Base-by-base conservation (phyloP, 2,113 vertebrate genomes). In the Podarcis cretensis region DNA sequence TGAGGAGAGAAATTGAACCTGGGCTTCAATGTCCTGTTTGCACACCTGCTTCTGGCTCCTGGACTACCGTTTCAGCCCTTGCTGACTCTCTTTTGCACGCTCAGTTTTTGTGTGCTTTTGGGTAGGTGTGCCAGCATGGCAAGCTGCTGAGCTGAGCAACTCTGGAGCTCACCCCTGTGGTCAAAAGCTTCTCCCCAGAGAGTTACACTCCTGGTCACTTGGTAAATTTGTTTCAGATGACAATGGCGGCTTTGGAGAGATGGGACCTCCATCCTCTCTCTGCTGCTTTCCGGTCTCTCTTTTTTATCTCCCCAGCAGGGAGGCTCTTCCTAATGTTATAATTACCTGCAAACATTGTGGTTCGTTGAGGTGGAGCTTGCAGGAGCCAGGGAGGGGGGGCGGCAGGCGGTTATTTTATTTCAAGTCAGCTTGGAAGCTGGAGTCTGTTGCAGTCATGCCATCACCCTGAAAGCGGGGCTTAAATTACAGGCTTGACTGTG, bases 401-500 rank as follows among this genome's bases (percentile, higher is more conserved):
- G 48, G 48, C 1, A 12, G 48, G 48, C 48, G 48, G 10, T 54
- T 54, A 54, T 89, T 93, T 88, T 68, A 94, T 96, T 94, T 23
- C 16, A 40, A 75, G 57, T 94, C 92, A 90, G 6, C 95, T 96
- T 96, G 94, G 96, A 96, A 32, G 97, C 94, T 30, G 92, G 93
- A 95, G 94, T 97, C 96, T 98, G 43, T 97, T 95, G 73, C 96
- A 97, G 97, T 95, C 97, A 87, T 96, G 92, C 96, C 97, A 97
- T 98, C 97, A 96, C 97, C 93, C 97, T 98, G 97, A 98, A 98
- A 98, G 98, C 98, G 98, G 98, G 98, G 98, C 98, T 99, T 98
- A 98, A 98, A 99, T 99, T 98, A 99, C 98, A 98, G 98, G 97
- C 96, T 98, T 98, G 97, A 97, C 98, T 98, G 97, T 98, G 98